Evolutionary conservation across 2,797 vertebrate species (phyloP), one percentile per base, ranked within the genome.

Genomic region (Falco cherrug): DNA sequence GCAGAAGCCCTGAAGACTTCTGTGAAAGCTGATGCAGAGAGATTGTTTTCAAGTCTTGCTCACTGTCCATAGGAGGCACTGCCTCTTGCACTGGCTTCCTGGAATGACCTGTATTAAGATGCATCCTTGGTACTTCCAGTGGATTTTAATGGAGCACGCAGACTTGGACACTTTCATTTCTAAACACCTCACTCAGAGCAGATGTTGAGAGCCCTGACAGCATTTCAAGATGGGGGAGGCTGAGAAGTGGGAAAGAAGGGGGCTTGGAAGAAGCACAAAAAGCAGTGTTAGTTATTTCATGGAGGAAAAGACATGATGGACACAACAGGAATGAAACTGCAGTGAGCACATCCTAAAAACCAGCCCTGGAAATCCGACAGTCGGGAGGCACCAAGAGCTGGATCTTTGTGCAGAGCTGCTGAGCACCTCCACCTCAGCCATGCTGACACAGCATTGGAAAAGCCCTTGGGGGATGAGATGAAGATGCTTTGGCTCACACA

Each of bases 361-460:
- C 14, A 63, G 35, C 24, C 19, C n/a, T 54, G 18, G n/a, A 94
- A 87, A 43, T 8, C 9, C 5, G 1, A 13, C 0, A 2, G 31
- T 29, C 2, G 0, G 54, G 39, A 68, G n/a, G 7, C n/a, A n/a
- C 24, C 1, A 0, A 51, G 48, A 56, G 6, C 20, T 39, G 43
- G 29, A 31, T 21, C 33, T 15, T 60, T 43, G 25, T 29, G 41
- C 39, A 3, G 4, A 18, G 21, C 9, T 50, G 29, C 67, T 73
- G 51, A 87, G 28, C 37, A 47, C 24, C 28, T 63, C 20, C 4
- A 3, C 20, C 50, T 57, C 50, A 45, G 29, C 33, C 12, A 25
- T 57, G 57, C 41, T 35, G 25, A 35, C 20, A 12, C 26, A 87
- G 45, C 48, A 21, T 10, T 18, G 41, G 29, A 63, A 22, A 28